A percentile compares a stretch with the other conserved stretches of the same genome.
phyloP scores from a whole-genome alignment of 1,140 invertebrate genomes.

The Drosophila leontia region DNA sequence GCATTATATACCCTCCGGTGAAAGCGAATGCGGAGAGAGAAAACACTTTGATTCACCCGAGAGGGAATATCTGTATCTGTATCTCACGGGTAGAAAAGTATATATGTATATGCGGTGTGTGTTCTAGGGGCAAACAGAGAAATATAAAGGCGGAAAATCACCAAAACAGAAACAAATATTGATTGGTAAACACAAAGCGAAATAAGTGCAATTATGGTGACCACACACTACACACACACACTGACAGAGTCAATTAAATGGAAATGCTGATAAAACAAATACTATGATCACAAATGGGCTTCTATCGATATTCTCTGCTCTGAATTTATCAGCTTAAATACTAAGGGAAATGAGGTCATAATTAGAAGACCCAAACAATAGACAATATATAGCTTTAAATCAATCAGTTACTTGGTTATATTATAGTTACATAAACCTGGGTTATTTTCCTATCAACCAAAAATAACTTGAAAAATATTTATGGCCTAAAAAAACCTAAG shows the following conservation, averaged over 20 bases:
- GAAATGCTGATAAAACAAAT: constrained; percentile 13
- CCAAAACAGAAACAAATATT: constrained; percentile 17
- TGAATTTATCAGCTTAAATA: constrained; percentile 1
- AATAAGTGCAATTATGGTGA: constrained; percentile 29
- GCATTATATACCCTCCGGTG: constrained; percentile 17
- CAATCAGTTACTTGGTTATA: background rate
- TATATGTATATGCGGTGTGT: background rate
- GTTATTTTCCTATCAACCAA: background rate
- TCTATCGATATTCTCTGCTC: background rate
- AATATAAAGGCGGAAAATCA: constrained; percentile 19
- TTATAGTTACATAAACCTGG: background rate
- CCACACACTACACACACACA: constrained; percentile 5
- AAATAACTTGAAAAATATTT: background rate
- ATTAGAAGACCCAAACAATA: background rate
- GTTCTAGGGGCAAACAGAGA: constrained; percentile 13
- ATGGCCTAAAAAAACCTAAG: background rate
- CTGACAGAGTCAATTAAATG: constrained; percentile 12
- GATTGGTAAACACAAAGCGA: constrained; percentile 32
- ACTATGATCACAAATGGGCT: constrained; percentile 1
- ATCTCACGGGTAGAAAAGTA: background rate
- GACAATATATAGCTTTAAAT: background rate
- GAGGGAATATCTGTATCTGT: background rate
- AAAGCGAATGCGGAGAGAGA: constrained; percentile 17
- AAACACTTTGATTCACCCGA: constrained; percentile 10
- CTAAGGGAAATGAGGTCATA: constrained; percentile 1